Conservation (phyloP, 2,888 invertebrate species). For the Pediacus dermestoides region DNA sequence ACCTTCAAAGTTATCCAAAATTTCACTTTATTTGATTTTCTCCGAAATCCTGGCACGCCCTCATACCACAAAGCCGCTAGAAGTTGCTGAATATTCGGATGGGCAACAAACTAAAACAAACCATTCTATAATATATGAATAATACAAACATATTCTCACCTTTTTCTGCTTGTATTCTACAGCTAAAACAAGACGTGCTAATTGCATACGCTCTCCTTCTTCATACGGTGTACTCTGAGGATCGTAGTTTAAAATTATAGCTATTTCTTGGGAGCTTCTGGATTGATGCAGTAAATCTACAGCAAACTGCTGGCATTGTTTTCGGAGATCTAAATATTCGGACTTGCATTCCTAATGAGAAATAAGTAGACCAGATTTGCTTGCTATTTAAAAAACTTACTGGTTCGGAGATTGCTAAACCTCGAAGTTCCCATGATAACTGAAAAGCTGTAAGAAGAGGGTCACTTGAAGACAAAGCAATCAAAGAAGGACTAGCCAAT, state of each 20-base stretch:
- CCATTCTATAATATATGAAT: neutral
- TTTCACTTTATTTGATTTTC: conserved; percentile 72
- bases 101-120: conserved; percentile 54
- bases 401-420: conserved; percentile 86
- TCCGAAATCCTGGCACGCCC: conserved; percentile 88
- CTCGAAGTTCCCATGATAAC: conserved; percentile 89
- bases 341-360: conserved; percentile 72
- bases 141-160: conserved; percentile 51
- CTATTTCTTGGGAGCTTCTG: conserved; percentile 87
- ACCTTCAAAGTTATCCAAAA: conserved; percentile 67
- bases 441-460: conserved; percentile 93
- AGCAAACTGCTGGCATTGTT: conserved; percentile 85
- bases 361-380: neutral
- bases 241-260: conserved; percentile 90
- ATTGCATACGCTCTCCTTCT: conserved; percentile 77
- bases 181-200: conserved; percentile 84
- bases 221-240: conserved; percentile 67
- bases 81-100: conserved; percentile 91
- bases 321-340: conserved; percentile 83
- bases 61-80: conserved; percentile 93
- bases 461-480: conserved; percentile 87
- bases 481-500: conserved; percentile 87
- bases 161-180: conserved; percentile 94
- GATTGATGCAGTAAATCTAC: conserved; percentile 89
- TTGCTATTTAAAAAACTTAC: conserved; percentile 39